Percentiles rank a stretch among this genome's conserved stretches.
phyloP scores from a whole-genome alignment of 2,113 vertebrate species.

The Siphamia tubifer region DNA sequence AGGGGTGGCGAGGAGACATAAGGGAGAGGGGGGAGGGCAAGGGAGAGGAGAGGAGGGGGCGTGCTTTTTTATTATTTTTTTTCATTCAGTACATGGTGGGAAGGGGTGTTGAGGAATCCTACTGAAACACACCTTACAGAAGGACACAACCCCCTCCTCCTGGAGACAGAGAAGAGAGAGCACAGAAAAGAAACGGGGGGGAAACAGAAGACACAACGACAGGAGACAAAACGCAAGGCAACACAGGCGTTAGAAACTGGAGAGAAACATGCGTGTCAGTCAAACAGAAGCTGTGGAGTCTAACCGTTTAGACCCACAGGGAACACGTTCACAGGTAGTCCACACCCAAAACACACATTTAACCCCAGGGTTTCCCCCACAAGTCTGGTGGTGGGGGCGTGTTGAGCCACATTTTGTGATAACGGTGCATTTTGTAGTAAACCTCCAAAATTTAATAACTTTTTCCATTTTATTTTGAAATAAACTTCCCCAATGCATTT shows the following conservation, averaged over 20 bases:
- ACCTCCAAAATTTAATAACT: too few species aligned
- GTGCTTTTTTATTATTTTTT: constrained; percentile 60
- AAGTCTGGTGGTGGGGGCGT: too few species aligned
- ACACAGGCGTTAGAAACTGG: constrained; percentile 70
- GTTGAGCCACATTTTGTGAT: too few species aligned
- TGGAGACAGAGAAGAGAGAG: constrained; percentile 84
- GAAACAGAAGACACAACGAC: constrained; percentile 78
- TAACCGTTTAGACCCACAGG: constrained; percentile 28
- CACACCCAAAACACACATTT: constrained; percentile 16
- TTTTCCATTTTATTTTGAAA: too few species aligned
- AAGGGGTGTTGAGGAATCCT: constrained; percentile 67
- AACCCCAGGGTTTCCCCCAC: constrained; percentile 3
- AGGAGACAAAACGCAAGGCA: constrained; percentile 83
- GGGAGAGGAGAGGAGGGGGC: constrained; percentile 26
- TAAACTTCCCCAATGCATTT: too few species aligned
- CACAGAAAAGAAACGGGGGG: constrained; percentile 77
- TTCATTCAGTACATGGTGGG: constrained; percentile 55
- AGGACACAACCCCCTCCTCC: constrained; percentile 98
- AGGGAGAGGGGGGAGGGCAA: constrained; percentile 24
- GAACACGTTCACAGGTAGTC: constrained; percentile 5
- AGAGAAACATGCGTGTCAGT: constrained; percentile 66
- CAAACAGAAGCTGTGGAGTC: constrained; percentile 18
- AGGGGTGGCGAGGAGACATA: constrained; percentile 19
- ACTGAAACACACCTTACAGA: constrained; percentile 96
- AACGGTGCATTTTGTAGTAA: too few species aligned